Percentiles rank a stretch among this genome's conserved stretches.
Conservation (phyloP, 1,140 invertebrate genomes). For the Yoshiicerus persimilis region DNA sequence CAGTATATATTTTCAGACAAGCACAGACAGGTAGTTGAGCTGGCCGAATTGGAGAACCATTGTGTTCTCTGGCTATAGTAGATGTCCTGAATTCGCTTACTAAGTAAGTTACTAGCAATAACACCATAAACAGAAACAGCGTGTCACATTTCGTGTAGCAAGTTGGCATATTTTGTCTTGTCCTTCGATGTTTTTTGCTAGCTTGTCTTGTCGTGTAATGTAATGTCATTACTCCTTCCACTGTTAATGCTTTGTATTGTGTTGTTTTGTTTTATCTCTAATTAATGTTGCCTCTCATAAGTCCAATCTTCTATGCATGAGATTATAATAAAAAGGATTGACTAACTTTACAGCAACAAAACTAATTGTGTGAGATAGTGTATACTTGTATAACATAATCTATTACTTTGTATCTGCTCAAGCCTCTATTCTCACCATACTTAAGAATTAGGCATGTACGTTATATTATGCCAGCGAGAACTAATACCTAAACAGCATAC, state of each 20-base stretch:
- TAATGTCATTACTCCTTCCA: not conserved
- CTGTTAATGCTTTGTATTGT: not conserved
- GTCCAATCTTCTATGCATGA: not conserved
- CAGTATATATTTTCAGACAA: not conserved
- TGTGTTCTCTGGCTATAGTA: not conserved
- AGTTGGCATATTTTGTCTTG: slow-evolving; percentile 1
- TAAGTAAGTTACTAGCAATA: not conserved
- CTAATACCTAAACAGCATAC: not conserved
- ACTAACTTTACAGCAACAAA: not conserved
- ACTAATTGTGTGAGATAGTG: not conserved
- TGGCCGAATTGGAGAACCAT: not conserved
- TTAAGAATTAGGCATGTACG: not conserved
- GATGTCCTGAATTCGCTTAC: not conserved
- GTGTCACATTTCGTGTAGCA: not conserved
- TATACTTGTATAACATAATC: not conserved
- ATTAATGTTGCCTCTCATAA: slow-evolving; percentile 3
- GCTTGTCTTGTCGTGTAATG: not conserved
- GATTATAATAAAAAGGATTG: not conserved
- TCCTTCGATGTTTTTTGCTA: not conserved
- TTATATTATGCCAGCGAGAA: not conserved
- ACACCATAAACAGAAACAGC: not conserved
- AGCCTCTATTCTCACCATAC: not conserved
- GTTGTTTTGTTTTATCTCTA: not conserved
- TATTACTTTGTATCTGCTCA: too few species aligned
- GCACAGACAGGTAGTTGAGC: not conserved